These are phyloP conservation scores for Microctonus aethiopoides DNA, from an alignment of 2,888 invertebrate species.

Conservation along the genomic window DNA sequence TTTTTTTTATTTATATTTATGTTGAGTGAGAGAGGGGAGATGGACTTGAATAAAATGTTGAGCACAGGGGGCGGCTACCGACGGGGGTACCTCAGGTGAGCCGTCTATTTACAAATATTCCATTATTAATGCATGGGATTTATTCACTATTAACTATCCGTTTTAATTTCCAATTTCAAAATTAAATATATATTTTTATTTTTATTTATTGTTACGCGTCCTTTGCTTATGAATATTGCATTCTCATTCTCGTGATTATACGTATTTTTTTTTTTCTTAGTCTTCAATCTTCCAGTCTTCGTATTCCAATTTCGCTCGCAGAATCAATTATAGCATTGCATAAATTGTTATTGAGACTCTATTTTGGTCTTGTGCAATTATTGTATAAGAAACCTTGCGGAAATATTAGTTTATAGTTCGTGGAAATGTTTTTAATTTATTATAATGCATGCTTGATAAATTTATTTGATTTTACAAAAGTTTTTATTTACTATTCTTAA, in stretches of 20 bases:
- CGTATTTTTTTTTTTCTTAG: neutral
- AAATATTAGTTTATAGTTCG: neutral
- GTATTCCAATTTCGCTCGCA: neutral
- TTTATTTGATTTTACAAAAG: too few relatives aligned
- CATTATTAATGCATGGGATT: constrained; percentile 52
- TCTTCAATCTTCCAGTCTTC: neutral
- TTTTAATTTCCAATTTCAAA: neutral
- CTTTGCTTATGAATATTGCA: neutral
- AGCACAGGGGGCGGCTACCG: constrained; percentile 60
- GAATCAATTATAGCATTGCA: neutral
- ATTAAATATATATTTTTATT: constrained; percentile 5
- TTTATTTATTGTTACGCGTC: neutral
- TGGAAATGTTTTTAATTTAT: neutral
- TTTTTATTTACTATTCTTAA: too few relatives aligned
- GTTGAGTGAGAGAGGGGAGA: constrained; percentile 36
- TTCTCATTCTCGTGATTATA: neutral
- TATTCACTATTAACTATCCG: constrained; percentile 39
- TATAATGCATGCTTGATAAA: neutral
- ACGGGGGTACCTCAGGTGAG: constrained; percentile 64
- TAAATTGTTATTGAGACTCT: neutral
- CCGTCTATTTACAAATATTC: constrained; percentile 51
- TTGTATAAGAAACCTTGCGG: neutral
- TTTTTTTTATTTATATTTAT: neutral
- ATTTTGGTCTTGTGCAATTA: neutral
- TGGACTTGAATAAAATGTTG: constrained; percentile 65